Base-by-base conservation (phyloP, 2,888 invertebrate genomes). In the Agriopis leucophaearia region DNA sequence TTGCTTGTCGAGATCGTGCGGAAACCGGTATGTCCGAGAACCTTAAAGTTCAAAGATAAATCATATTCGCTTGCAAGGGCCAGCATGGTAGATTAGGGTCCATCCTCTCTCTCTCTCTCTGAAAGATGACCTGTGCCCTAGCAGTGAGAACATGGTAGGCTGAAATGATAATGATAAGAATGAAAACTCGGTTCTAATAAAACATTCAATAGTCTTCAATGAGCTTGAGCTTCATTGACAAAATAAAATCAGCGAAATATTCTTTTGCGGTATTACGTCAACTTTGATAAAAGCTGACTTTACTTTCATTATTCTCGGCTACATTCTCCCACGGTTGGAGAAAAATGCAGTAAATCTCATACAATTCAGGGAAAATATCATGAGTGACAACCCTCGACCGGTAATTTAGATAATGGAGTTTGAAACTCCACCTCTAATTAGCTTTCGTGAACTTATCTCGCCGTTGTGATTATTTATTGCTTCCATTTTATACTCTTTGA, bases 381-480 rank as follows among this genome's bases (percentile, higher is more conserved):
- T 38, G 44, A 59, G 38, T 51, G 56, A 64, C 56, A 69, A 64
- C 68, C 60, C 64, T 56, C 55, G 0, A 35, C 63, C 59, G 68
- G 78, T 83, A 85, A 87, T 86, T 83, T 78, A 72, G 76, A 75
- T 87, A 87, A 87, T 86, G 85, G 84, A 83, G 78, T 85, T 77
- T 78, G 79, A 76, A 81, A 81, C 76, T 80, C 71, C 73, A 74
- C 78, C 74, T 76, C 78, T 86, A 85, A 88, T 88, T 87, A 86
- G 81, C 77, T 74, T 80, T 78, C 75, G 78, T 76, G 74, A 71
- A 79, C 79, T 78, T 74, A 76, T 77, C 76, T 71, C 63, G 42
- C 58, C 55, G 50, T 52, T 56, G 13, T 56, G 51, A 56, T 68
- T 76, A 77, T 78, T 79, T 78, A 79, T 78, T 69, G 72, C 75